Base-by-base conservation (phyloP, 2,113 vertebrate species). In the Brachyistius frenatus region DNA sequence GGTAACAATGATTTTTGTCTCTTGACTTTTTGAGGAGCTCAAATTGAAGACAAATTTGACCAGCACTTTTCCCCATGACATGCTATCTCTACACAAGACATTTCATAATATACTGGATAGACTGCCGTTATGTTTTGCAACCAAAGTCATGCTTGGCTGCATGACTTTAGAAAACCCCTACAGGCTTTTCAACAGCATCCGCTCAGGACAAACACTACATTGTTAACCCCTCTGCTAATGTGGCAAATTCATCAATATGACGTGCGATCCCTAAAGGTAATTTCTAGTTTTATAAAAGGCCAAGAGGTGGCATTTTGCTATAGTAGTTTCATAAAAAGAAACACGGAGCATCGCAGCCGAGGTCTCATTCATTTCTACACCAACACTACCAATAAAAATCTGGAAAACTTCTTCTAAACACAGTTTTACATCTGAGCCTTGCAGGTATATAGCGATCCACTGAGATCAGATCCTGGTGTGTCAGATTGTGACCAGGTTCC, bases 401-500 rank as follows among this genome's bases (percentile, higher is more conserved):
- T 31, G 58, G 0, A 57, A 16, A 57, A 54, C 70, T 64, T 76
- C 63, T 70, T 78, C 62, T 10, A 14, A 57, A 66, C 50, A 63
- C 69, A 69, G 41, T 76, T 65, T 49, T n/a, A 68, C 33, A 71
- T 70, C 30, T 39, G 32, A 73, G 57, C 54, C 11, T 13, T 30
- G 31, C 61, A 67, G 63, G 37, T 68, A 55, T 5, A 36, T 5
- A 36, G 14, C 41, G 16, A 62, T 67, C 77, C 50, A 41, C 73
- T 58, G 73, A 77, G 81, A 89, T 70, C 23, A 53, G 50, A 87
- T 80, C 54, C 52, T 56, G 54, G 54, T 75, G 65, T 75, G 68
- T 83, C 58, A 66, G 69, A 83, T 58, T 76, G 37, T 64, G 64
- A 85, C 68, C 77, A 68, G 67, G 63, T 47, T 86, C 62, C 67